These are phyloP conservation scores for Ephydatia muelleri DNA, from an alignment of 37 sponge, comb jelly and placozoan species.

Conservation along the genomic window DNA sequence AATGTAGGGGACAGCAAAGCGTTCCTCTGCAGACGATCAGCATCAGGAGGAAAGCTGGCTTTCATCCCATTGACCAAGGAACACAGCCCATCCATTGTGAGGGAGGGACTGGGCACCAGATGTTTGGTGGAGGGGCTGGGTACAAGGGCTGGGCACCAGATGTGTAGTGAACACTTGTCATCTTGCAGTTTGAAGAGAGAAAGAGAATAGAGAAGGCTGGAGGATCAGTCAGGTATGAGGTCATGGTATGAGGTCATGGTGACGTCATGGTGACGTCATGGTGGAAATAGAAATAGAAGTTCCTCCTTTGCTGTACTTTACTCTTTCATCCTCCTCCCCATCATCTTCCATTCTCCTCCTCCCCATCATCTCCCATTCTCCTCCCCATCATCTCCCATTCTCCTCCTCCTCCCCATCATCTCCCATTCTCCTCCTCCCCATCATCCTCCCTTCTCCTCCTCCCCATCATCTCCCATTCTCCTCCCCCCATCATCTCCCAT, in stretches of 20 bases:
- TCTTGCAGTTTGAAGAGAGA: constrained; percentile 81
- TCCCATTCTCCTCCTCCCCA: too few relatives aligned
- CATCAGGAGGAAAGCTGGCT: constrained; percentile 2
- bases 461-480: too few relatives aligned
- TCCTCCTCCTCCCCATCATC: background rate
- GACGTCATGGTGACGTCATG: background rate
- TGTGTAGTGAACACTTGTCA: background rate
- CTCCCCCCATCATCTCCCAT: too few relatives aligned
- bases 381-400: background rate
- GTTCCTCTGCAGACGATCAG: constrained; percentile 50
- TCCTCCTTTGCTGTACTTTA: background rate
- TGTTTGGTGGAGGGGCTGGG: background rate
- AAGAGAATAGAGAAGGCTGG: constrained; percentile 85
- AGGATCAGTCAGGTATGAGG: constrained; percentile 75
- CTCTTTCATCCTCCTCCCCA: too few relatives aligned
- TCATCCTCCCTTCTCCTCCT: background rate
- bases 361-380: background rate
- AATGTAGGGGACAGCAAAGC: constrained; percentile 90
- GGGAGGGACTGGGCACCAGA: background rate
- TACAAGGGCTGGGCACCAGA: background rate
- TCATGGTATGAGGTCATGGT: background rate
- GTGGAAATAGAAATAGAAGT: background rate
- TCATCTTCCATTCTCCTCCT: too few relatives aligned
- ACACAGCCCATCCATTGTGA: constrained; percentile 72
- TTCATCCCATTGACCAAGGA: constrained; percentile 70